Evolutionary conservation across 2,113 vertebrate genomes (phyloP).

Genomic region (Nibea albiflora): DNA sequence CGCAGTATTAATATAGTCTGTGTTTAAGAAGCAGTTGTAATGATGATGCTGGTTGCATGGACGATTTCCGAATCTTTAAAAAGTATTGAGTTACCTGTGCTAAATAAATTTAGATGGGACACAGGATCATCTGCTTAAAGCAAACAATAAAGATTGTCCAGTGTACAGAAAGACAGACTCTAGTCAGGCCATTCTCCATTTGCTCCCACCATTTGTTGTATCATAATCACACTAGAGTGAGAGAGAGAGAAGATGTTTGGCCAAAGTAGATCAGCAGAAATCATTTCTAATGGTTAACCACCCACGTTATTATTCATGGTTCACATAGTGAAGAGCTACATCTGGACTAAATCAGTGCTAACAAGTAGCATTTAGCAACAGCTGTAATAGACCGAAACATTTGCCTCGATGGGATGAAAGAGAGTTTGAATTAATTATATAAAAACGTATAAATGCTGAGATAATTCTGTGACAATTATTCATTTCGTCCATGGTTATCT

Average conservation of each 20-base stretch:
- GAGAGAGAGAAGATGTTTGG: not conserved
- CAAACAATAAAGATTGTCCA: not conserved
- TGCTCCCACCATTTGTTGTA: no score
- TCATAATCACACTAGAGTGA: no score
- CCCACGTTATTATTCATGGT: not conserved
- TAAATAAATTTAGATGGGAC: not conserved
- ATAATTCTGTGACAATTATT: not conserved
- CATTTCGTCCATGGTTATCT: not conserved
- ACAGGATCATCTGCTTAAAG: not conserved
- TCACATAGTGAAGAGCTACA: not conserved
- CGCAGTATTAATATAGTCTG: not conserved
- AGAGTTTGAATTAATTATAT: not conserved
- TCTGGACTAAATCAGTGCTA: not conserved
- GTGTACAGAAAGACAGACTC: not conserved
- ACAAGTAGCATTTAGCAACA: not conserved
- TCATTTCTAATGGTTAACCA: not conserved
- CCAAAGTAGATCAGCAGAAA: not conserved
- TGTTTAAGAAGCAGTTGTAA: slow-evolving; percentile 3
- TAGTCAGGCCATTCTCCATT: no score
- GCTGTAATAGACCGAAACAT: not conserved
- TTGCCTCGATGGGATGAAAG: not conserved
- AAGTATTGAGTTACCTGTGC: not conserved
- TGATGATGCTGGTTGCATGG: not conserved
- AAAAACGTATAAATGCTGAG: not conserved
- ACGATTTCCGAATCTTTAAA: no score